phyloP scores from a whole-genome alignment of 2,113 vertebrate genomes.

The Chiloscyllium plagiosum region DNA sequence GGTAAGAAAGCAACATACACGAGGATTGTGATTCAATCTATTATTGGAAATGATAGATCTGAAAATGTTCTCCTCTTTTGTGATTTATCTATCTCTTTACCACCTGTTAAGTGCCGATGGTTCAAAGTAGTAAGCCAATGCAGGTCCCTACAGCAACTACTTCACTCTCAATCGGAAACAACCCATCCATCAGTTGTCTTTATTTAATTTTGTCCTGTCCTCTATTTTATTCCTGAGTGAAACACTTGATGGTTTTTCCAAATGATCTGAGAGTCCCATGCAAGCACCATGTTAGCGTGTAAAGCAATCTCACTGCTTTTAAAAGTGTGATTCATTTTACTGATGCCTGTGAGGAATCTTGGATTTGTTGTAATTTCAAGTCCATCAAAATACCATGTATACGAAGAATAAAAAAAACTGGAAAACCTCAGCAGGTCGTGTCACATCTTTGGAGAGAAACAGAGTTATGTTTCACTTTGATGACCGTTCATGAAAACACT shows the following conservation, averaged over 20 bases:
- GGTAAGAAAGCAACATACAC: constrained; percentile 57
- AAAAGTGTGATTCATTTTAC: not conserved
- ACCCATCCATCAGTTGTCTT: not conserved
- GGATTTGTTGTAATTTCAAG: not conserved
- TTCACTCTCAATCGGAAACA: not conserved
- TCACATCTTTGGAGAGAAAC: too few relatives aligned
- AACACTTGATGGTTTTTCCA: not conserved
- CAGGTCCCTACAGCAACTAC: not conserved
- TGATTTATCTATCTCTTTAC: not conserved
- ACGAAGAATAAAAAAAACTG: too few relatives aligned
- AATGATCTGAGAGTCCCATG: not conserved
- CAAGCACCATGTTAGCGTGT: not conserved
- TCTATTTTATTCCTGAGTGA: not conserved
- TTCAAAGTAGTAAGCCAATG: not conserved
- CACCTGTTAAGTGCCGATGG: not conserved
- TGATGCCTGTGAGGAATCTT: not conserved
- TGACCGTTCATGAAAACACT: too few relatives aligned
- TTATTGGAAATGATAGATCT: not conserved
- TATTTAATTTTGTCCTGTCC: not conserved
- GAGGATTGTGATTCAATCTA: not conserved
- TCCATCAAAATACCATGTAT: too few relatives aligned
- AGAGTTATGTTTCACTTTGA: too few relatives aligned
- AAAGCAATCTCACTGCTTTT: not conserved
- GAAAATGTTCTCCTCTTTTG: not conserved
- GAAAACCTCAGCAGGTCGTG: too few relatives aligned